Conservation (phyloP, 2,113 vertebrate genomes). For the Stigmatopora argus region DNA sequence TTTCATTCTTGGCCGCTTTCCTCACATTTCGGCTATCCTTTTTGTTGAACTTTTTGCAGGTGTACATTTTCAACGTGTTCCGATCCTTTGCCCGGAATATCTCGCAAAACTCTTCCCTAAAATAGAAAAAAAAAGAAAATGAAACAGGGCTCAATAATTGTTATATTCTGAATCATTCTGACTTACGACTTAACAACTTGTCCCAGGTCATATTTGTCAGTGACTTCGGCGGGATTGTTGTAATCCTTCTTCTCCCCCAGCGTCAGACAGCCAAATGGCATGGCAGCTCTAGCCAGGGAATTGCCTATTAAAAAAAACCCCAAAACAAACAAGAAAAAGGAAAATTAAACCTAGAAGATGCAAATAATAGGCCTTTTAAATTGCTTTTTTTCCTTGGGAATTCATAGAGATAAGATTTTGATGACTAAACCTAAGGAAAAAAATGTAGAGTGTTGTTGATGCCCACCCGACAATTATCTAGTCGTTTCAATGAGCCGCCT, state of each 20-base stretch:
- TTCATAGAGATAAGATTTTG: too few relatives aligned
- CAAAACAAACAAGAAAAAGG: neutral
- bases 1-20: conserved; percentile 97
- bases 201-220: conserved; percentile 98
- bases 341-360: neutral
- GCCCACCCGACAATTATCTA: neutral
- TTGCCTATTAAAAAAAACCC: conserved; percentile 26
- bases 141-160: neutral
- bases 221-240: conserved; percentile 93
- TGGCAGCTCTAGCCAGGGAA: conserved; percentile 76
- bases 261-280: conserved; percentile 99
- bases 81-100: conserved; percentile 97
- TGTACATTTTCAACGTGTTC: conserved; percentile 90
- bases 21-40: conserved; percentile 94
- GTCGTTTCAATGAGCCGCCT: neutral
- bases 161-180: neutral
- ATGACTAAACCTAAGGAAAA: too few relatives aligned
- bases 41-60: conserved; percentile 98
- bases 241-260: conserved; percentile 99
- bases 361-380: neutral
- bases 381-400: too few relatives aligned
- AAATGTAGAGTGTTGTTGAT: too few relatives aligned
- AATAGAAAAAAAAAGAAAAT: conserved; percentile 7
- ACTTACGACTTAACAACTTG: conserved; percentile 98
- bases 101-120: conserved; percentile 97